Percentiles rank a stretch among this genome's conserved stretches.
phyloP scores from a whole-genome alignment of 37 sponge, comb jelly and placozoan species.

The Beroe forskalii region DNA sequence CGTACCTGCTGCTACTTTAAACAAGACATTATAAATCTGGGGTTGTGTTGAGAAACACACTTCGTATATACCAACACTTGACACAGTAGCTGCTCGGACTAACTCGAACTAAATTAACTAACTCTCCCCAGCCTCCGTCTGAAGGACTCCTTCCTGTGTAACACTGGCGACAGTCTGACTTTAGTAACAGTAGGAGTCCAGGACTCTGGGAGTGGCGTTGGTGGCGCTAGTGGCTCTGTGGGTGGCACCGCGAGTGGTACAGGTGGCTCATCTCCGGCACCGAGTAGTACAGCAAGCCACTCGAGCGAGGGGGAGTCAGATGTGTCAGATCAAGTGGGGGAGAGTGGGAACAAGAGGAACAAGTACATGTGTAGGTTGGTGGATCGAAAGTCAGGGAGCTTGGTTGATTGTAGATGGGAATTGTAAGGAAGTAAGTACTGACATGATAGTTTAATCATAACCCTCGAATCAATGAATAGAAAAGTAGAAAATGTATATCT shows the following conservation, averaged over 20 bases:
- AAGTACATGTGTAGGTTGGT: conserved; percentile 5
- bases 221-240: neutral
- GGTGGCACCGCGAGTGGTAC: neutral
- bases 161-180: conserved; percentile 59
- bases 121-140: neutral
- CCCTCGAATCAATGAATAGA: no score
- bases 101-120: no score
- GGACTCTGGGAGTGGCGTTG: neutral
- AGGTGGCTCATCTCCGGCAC: conserved; percentile 21
- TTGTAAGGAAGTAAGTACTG: no score
- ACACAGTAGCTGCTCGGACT: no score
- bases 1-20: no score
- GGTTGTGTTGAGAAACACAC: no score
- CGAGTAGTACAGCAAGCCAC: conserved; percentile 57
- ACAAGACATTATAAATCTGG: no score
- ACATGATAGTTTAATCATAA: no score
- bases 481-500: no score
- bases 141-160: conserved; percentile 41
- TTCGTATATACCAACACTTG: no score
- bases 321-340: neutral
- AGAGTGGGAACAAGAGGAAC: neutral
- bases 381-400: no score
- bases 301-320: conserved; percentile 55
- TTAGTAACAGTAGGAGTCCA: conserved; percentile 45
- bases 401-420: no score